Conservation (phyloP, 1,140 invertebrate species). For the Brachionus asplanchnoidis region DNA sequence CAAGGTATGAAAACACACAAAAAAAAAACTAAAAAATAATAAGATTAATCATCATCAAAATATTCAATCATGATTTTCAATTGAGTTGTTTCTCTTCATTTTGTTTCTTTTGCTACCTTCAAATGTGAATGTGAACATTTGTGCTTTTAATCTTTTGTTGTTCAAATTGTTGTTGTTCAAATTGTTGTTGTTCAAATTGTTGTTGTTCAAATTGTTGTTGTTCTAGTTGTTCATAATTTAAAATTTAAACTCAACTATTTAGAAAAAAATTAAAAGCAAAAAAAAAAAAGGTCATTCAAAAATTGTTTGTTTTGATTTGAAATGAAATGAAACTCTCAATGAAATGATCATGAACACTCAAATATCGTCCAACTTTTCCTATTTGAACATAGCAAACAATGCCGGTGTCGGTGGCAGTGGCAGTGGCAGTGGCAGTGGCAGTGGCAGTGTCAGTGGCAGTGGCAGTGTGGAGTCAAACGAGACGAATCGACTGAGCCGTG, state of each 20-base stretch:
- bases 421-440: background rate
- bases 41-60: background rate
- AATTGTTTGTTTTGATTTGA: background rate
- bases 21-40: background rate
- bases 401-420: background rate
- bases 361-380: slow-evolving; percentile 33
- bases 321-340: slow-evolving; percentile 33
- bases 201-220: background rate
- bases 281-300: slow-evolving; percentile 28
- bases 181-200: background rate
- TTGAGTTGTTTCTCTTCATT: background rate
- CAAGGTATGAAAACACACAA: too few relatives aligned
- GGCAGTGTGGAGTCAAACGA: background rate
- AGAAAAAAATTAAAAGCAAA: background rate
- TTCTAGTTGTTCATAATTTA: too few relatives aligned
- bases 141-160: background rate
- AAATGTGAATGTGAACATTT: slow-evolving; percentile 21
- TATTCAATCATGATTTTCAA: too few relatives aligned
- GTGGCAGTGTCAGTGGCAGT: background rate
- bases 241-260: too few relatives aligned
- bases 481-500: slow-evolving; percentile 65
- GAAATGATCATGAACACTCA: slow-evolving; percentile 19
- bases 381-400: slow-evolving; percentile 3
- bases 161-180: too few relatives aligned
- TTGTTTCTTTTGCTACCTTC: background rate